Evolutionary conservation across 2,113 vertebrate species (phyloP), one percentile per base, ranked within the genome.

Genomic region (Oceanites oceanicus): DNA sequence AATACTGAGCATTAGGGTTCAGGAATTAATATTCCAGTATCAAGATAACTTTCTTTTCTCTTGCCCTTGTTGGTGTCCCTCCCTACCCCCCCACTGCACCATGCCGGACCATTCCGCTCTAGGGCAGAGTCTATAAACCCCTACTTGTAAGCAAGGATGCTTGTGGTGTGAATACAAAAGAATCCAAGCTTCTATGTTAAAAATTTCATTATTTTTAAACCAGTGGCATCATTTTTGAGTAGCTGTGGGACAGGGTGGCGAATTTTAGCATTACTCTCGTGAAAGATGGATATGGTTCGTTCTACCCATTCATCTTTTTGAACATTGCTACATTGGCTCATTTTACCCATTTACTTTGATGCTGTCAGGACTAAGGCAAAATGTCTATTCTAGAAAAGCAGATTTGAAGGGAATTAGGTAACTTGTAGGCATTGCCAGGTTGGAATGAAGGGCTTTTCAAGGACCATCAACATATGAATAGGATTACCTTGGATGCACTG

Each of bases 401-500:
- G 77, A 96, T 94, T 38, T 19, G 6, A 88, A 82, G 47, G 19
- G 74, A 95, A 93, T 91, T 85, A 82, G 84, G 77, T 94, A 90
- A 88, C 30, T 55, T 61, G 18, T 34, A 23, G 91, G 38, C 74
- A 72, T 13, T 91, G 94, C 91, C 77, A 73, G 76, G 81, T 36
- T 79, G 84, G 70, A 78, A 82, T 56, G 89, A 96, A 96, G 92
- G 94, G 77, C 84, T 92, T 94, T 85, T 82, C 77, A 96, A 93
- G 93, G 91, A 87, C 65, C 25, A 87, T 91, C 91, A 75, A 19
- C 84, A 92, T 44, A 78, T 87, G 91, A 96, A 96, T 96, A 56
- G 84, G 73, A 75, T 97, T 92, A 96, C 92, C 91, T 85, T 65
- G 87, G 77, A 79, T 96, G 94, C 95, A 85, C 93, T 93, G 94